Base-by-base conservation (phyloP, 2,888 invertebrate species). In the Epinotia nisella region DNA sequence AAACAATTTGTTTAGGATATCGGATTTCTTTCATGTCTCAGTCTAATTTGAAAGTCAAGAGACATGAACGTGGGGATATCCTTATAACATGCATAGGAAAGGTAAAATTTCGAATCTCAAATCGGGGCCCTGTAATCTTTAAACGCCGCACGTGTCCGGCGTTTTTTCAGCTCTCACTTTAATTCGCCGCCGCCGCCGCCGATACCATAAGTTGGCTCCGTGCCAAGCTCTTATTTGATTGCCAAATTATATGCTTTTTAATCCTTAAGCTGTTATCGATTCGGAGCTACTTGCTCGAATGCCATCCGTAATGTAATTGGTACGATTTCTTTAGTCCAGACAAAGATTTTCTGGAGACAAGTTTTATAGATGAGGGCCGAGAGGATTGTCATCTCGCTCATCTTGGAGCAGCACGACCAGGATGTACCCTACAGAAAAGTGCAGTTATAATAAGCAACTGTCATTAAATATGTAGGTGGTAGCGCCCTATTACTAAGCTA, bases 171-270 rank as follows among this genome's bases (percentile, higher is more conserved):
- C 19, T 51, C 60, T 56, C 70, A 49, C 61, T 72, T 56, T 58
- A 67, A 72, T 72, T 51, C 53, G 67, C 62, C 53, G 62, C 64
- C 65, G 62, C 64, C 65, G 21, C 29, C 67, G 19, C 68, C 53
- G 64, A 68, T 75, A 69, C 64, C 64, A 71, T 71, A 59, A 2
- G 29, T 64, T 76, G 74, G 76, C 72, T 55, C 13, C 4, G 62
- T 3, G 74, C 76, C 76, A 66, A 70, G 62, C 71, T 74, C 69
- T 76, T 75, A 71, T 73, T 71, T 74, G 76, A 76, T 75, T 74
- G 76, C 74, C 68, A 71, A 70, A 72, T 76, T 76, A 74, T 76
- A 74, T 67, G 74, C 51, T 21, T 51, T 49, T 70, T 61, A 56
- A 72, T 56, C 49, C 61, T 59, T 49, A 68, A 62, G 53, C 49